Conservation (phyloP, 2,797 vertebrate species). For the Mus minutoides region DNA sequence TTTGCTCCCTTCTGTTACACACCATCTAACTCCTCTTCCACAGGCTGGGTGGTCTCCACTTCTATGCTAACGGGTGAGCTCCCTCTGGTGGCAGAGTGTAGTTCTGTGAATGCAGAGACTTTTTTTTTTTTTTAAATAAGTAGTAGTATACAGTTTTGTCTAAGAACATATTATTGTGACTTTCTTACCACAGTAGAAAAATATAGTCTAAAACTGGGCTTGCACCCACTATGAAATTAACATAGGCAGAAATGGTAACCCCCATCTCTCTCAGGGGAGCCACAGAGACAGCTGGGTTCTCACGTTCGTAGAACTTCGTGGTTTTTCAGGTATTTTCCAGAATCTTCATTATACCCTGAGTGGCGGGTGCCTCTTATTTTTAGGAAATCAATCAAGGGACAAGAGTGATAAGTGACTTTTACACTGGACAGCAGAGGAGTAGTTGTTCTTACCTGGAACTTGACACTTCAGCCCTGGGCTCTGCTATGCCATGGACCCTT, state of each 20-base stretch:
- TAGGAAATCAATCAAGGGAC: background rate
- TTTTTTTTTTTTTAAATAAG: background rate
- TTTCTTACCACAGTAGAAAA: background rate
- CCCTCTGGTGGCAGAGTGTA: constrained; percentile 73
- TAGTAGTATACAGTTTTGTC: background rate
- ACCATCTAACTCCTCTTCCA: background rate
- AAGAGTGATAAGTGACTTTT: background rate
- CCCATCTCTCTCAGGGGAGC: background rate
- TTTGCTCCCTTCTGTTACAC: background rate
- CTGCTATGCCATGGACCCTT: background rate
- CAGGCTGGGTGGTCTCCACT: background rate
- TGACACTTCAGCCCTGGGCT: background rate
- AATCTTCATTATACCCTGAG: background rate
- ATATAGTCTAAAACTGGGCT: background rate
- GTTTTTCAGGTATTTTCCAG: background rate
- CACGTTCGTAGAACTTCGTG: constrained; percentile 30
- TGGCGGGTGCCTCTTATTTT: background rate
- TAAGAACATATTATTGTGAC: background rate
- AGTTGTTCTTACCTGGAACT: background rate
- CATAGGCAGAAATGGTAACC: background rate
- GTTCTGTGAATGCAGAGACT: background rate
- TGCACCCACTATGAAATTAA: background rate
- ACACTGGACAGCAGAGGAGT: background rate
- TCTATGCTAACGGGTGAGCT: constrained; percentile 36
- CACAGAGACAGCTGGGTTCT: background rate